phyloP scores from a whole-genome alignment of 2,888 invertebrate genomes.

The Aethes cnicana region DNA sequence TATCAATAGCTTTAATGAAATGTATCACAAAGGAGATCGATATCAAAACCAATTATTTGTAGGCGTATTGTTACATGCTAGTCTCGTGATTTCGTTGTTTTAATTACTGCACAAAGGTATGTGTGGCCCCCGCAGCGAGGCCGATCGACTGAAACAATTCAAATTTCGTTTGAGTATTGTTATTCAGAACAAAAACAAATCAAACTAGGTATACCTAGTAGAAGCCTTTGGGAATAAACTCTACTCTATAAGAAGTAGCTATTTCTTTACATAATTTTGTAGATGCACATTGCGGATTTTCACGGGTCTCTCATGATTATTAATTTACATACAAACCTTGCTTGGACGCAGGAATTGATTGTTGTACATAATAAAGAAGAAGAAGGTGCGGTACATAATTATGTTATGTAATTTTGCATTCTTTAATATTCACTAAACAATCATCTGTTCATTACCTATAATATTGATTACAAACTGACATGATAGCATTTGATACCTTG shows the following conservation, averaged over 20 bases:
- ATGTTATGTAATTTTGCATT: too few relatives aligned
- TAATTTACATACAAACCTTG: too few relatives aligned
- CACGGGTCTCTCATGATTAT: too few relatives aligned
- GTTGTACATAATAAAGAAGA: too few relatives aligned
- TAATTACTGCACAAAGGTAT: slow-evolving; percentile 71
- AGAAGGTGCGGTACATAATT: too few relatives aligned
- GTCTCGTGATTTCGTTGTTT: slow-evolving; percentile 60
- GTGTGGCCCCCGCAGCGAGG: slow-evolving; percentile 63
- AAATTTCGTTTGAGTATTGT: slow-evolving; percentile 8
- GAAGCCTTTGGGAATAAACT: not conserved
- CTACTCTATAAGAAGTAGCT: too few relatives aligned
- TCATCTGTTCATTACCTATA: not conserved
- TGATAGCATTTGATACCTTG: slow-evolving; percentile 2
- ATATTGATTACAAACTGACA: slow-evolving; percentile 4
- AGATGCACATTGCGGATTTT: too few relatives aligned
- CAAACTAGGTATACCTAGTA: too few relatives aligned
- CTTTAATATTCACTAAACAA: too few relatives aligned
- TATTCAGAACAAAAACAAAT: too few relatives aligned
- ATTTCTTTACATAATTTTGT: too few relatives aligned
- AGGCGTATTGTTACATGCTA: slow-evolving; percentile 49
- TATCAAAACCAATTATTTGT: slow-evolving; percentile 56
- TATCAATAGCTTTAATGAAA: slow-evolving; percentile 25
- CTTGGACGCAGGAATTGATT: too few relatives aligned
- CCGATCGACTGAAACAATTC: slow-evolving; percentile 62
- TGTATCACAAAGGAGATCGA: slow-evolving; percentile 45